Evolutionary conservation across 2,113 vertebrate species (phyloP).

Genomic region (Blennius ocellaris): DNA sequence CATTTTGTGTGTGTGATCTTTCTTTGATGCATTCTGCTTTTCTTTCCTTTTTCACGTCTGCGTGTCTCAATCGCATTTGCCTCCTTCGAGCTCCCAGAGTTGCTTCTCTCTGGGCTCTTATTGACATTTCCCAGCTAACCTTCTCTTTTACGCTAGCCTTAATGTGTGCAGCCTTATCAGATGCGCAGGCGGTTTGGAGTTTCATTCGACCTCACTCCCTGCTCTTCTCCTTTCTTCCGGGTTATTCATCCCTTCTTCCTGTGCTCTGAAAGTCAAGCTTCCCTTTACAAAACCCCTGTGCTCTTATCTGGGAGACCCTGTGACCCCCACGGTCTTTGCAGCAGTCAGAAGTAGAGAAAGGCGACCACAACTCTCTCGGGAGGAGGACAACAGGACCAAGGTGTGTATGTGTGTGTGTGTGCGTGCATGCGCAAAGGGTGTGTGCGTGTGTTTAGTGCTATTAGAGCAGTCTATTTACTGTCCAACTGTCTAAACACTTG

Average conservation of each 20-base stretch:
- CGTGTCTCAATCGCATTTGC: slow-evolving; percentile 44
- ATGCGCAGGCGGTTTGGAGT: slow-evolving; percentile 86
- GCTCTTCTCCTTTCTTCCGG: slow-evolving; percentile 79
- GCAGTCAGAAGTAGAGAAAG: slow-evolving; percentile 78
- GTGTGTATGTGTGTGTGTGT: slow-evolving; percentile 39
- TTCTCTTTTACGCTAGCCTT: slow-evolving; percentile 85
- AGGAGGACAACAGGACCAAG: slow-evolving; percentile 58
- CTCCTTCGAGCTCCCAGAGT: slow-evolving; percentile 35
- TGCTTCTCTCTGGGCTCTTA: slow-evolving; percentile 67
- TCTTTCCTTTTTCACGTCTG: slow-evolving; percentile 32
- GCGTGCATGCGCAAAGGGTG: slow-evolving; percentile 12
- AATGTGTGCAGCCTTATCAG: slow-evolving; percentile 87
- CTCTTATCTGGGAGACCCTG: slow-evolving; percentile 88
- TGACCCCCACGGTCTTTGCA: slow-evolving; percentile 80
- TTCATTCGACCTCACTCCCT: slow-evolving; percentile 81
- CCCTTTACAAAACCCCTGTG: slow-evolving; percentile 85
- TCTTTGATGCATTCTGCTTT: slow-evolving; percentile 50
- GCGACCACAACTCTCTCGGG: slow-evolving; percentile 67
- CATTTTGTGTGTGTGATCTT: slow-evolving; percentile 59
- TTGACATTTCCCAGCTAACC: slow-evolving; percentile 83
- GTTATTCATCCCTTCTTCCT: slow-evolving; percentile 89
- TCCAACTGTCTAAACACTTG: slow-evolving; percentile 73
- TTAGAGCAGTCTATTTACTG: slow-evolving; percentile 68
- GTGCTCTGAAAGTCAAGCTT: slow-evolving; percentile 90
- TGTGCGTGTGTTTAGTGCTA: slow-evolving; percentile 36